Evolutionary conservation across 2,797 vertebrate species (phyloP).

Genomic region (Siniperca obscura): DNA sequence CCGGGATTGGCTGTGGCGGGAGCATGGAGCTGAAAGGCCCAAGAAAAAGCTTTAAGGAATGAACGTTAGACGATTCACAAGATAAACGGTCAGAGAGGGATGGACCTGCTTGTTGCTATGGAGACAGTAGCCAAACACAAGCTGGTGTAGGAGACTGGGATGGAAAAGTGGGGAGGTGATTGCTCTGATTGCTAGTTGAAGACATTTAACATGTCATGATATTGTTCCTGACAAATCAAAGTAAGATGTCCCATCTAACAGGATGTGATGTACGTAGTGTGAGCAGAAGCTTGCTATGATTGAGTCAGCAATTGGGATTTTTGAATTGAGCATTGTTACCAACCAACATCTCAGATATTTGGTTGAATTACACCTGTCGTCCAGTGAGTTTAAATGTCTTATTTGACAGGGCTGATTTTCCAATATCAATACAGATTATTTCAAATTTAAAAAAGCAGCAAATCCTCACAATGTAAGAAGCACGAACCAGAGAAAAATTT

Average conservation of each 20-base stretch:
- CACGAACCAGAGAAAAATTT: too few relatives aligned
- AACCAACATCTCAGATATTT: too few relatives aligned
- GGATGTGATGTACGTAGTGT: not conserved
- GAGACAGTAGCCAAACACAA: constrained; percentile 23
- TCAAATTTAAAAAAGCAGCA: not conserved
- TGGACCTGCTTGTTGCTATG: not conserved
- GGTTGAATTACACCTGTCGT: too few relatives aligned
- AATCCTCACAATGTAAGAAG: not conserved
- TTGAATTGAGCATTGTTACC: too few relatives aligned
- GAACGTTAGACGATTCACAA: constrained; percentile 18
- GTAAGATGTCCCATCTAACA: not conserved
- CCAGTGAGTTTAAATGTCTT: too few relatives aligned
- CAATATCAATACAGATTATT: too few relatives aligned
- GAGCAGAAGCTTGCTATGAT: too few relatives aligned
- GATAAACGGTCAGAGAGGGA: constrained; percentile 41
- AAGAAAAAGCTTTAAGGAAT: constrained; percentile 33
- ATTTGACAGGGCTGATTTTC: too few relatives aligned
- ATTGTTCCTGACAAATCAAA: too few relatives aligned
- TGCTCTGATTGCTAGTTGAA: not conserved
- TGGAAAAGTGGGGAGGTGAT: not conserved
- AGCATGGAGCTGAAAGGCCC: constrained; percentile 33
- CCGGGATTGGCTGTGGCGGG: constrained; percentile 4
- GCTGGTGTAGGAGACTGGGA: not conserved
- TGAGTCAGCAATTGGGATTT: too few relatives aligned
- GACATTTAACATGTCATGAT: not conserved